phyloP scores from a whole-genome alignment of 2,797 vertebrate genomes.

The Graptemys geographica region DNA sequence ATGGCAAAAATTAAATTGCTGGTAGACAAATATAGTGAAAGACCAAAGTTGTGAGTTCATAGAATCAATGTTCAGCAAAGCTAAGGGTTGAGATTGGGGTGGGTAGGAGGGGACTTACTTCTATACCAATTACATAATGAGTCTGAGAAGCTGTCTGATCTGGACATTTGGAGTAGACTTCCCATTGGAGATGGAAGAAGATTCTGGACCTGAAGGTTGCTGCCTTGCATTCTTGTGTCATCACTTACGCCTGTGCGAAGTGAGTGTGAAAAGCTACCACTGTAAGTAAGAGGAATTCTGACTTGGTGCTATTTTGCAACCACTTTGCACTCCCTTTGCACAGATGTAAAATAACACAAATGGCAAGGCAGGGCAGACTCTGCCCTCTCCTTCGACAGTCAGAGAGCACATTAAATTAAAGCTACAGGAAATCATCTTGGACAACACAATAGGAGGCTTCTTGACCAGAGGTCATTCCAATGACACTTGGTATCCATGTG shows the following conservation, averaged over 20 bases:
- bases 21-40: not conserved
- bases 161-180: not conserved
- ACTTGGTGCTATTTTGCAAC: not conserved
- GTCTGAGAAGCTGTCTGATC: not conserved
- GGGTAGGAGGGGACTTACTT: not conserved
- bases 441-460: not conserved
- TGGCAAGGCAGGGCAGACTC: not conserved
- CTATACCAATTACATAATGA: not conserved
- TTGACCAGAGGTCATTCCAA: not conserved
- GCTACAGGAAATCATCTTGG: rapidly evolving
- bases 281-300: not conserved
- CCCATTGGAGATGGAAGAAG: not conserved
- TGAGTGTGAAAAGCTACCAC: not conserved
- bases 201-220: not conserved
- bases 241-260: not conserved
- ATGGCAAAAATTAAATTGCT: not conserved
- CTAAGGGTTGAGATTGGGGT: not conserved
- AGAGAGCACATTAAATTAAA: not conserved
- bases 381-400: too few relatives aligned
- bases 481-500: not conserved
- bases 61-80: not conserved
- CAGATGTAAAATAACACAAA: not conserved
- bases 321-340: not conserved
- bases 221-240: not conserved
- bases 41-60: not conserved